phyloP scores from a whole-genome alignment of 2,888 invertebrate species.

The Oscheius sp. region DNA sequence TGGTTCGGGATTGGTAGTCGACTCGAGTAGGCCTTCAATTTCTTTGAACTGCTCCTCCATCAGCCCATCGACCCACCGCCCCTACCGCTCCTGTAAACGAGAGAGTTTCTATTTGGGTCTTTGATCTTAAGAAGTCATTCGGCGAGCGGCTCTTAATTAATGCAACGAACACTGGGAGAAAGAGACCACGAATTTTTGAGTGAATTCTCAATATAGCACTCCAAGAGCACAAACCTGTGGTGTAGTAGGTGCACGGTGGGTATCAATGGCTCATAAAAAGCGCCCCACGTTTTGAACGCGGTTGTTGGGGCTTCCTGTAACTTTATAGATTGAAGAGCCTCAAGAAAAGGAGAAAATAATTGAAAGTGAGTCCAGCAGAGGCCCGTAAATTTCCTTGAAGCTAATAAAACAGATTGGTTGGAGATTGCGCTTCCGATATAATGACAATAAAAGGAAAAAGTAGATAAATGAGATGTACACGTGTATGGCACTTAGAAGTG shows the following conservation, averaged over 20 bases:
- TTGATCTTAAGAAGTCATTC: background rate
- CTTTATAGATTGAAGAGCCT: too few relatives aligned
- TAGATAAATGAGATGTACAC: constrained; percentile 13
- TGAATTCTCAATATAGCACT: background rate
- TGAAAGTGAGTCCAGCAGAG: too few relatives aligned
- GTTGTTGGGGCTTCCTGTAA: constrained; percentile 6
- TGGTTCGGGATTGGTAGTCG: constrained; percentile 20
- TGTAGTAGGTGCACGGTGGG: constrained; percentile 27
- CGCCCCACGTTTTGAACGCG: constrained; percentile 23
- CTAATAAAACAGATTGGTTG: too few relatives aligned
- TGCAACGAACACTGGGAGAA: too few relatives aligned
- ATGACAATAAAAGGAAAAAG: background rate
- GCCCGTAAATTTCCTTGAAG: too few relatives aligned
- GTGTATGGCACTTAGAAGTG: constrained; percentile 8
- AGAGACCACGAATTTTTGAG: background rate
- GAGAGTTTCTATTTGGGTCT: background rate
- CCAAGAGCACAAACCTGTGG: background rate
- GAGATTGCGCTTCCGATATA: background rate
- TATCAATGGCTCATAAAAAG: constrained; percentile 22
- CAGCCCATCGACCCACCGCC: constrained; percentile 24
- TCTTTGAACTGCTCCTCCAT: constrained; percentile 56
- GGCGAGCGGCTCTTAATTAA: background rate
- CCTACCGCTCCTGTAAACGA: constrained; percentile 25
- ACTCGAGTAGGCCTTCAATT: constrained; percentile 45
- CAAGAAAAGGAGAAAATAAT: too few relatives aligned